Base-by-base conservation (phyloP, 2,113 vertebrate genomes). In the Sialia sialis region DNA sequence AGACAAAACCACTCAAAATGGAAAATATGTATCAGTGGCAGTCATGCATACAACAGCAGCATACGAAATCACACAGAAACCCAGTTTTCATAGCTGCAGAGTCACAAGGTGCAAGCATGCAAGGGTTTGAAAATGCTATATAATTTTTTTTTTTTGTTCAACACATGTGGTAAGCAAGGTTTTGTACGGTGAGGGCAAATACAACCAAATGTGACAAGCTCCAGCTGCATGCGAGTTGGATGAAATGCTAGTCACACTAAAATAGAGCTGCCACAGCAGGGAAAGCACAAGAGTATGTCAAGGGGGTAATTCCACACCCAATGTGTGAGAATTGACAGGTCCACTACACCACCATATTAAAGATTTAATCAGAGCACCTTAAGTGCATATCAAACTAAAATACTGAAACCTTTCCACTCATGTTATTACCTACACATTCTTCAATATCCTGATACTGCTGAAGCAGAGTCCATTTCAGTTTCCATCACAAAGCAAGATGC, bases 201-300 rank as follows among this genome's bases (percentile, higher is more conserved):
- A 67, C 62, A 82, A 48, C 44, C 49, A 76, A 87, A 69, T 9
- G 34, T 76, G 66, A 87, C 66, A 90, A 82, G 49, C 78, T 94
- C 70, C 84, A 91, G 78, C 78, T 87, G 87, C 54, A 72, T 7
- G 6, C 0, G 0, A 91, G 78, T 64, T 89, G 46, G 66, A 81
- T 60, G 41, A 82, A 95, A 94, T 34, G n/a, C 74, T 23, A 52
- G 52, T 63, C 81, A 87, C 62, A 82, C 78, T 87, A 73, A 85
- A 93, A 90, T 5, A 82, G 56, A 91, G 78, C 68, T 90, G 90
- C 58, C 66, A 89, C 87, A 91, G 93, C 78, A 91, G 78, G 66
- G 49, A 89, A 39, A 79, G 20, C 49, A 85, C 12, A 18, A 38
- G 2, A 84, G 72, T 27, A 70, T 51, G 75, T n/a, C 64, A 36